phyloP scores from a whole-genome alignment of 2,797 vertebrate genomes.

The Etheostoma perlongum region DNA sequence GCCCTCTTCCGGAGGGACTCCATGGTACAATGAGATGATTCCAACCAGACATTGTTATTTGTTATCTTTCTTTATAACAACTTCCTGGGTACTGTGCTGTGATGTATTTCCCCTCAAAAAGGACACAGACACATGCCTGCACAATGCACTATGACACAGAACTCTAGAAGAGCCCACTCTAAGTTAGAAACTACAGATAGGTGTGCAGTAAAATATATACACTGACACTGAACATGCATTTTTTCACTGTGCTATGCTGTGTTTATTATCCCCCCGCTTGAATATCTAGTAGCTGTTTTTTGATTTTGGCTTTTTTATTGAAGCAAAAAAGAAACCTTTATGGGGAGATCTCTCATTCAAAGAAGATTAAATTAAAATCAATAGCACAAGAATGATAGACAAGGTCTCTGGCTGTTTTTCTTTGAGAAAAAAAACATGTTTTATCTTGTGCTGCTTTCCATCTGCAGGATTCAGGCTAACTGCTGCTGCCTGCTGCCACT shows the following conservation, averaged over 20 bases:
- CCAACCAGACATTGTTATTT: slow-evolving; percentile 50
- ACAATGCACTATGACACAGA: background rate
- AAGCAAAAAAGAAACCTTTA: slow-evolving; percentile 17
- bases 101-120: slow-evolving; percentile 4
- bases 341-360: slow-evolving; percentile 36
- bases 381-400: slow-evolving; percentile 34
- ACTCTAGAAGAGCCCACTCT: background rate
- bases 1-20: slow-evolving; percentile 18
- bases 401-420: slow-evolving; percentile 39
- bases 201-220: slow-evolving; percentile 11
- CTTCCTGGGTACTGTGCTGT: slow-evolving; percentile 32
- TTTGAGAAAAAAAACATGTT: slow-evolving; percentile 28
- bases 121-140: slow-evolving; percentile 1
- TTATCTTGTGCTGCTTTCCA: slow-evolving; percentile 14
- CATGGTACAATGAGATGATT: slow-evolving; percentile 38
- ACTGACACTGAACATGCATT: slow-evolving; percentile 1
- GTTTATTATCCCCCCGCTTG: background rate
- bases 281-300: slow-evolving; percentile 14
- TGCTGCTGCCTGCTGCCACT: slow-evolving; percentile 8
- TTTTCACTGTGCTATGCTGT: slow-evolving; percentile 8
- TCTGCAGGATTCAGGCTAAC: slow-evolving; percentile 18
- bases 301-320: slow-evolving; percentile 26
- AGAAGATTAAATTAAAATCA: slow-evolving; percentile 46
- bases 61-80: slow-evolving; percentile 42
- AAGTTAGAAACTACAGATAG: slow-evolving; percentile 20